Evolutionary conservation across 2,888 invertebrate species (phyloP).

Genomic region (Psylliodes chrysocephalus): DNA sequence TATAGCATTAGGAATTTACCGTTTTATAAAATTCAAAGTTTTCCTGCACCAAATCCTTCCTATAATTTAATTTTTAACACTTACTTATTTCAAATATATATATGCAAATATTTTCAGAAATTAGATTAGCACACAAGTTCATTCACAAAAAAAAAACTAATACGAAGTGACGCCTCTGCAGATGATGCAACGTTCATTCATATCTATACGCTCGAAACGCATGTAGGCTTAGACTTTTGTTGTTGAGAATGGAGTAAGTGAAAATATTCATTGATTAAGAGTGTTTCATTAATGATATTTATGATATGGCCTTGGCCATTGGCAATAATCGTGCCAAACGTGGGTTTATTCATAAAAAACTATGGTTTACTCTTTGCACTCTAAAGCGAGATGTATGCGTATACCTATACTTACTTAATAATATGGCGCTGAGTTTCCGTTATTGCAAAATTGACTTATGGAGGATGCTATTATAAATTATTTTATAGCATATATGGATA

Average conservation of each 20-base stretch:
- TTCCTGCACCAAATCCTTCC: too few relatives aligned
- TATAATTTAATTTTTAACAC: too few relatives aligned
- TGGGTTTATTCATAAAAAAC: constrained; percentile 41
- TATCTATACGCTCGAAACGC: constrained; percentile 8
- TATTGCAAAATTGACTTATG: constrained; percentile 12
- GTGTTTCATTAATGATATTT: constrained; percentile 38
- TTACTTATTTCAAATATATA: too few relatives aligned
- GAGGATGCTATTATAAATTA: too few relatives aligned
- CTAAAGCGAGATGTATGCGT: background rate
- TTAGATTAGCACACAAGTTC: background rate
- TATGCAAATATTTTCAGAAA: background rate
- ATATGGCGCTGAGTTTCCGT: constrained; percentile 17
- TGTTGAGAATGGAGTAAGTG: constrained; percentile 33
- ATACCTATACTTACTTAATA: constrained; percentile 17
- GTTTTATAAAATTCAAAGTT: too few relatives aligned
- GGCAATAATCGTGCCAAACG: constrained; percentile 33
- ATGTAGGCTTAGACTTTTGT: constrained; percentile 37
- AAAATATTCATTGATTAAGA: constrained; percentile 41
- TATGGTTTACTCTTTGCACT: constrained; percentile 28
- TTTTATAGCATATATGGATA: too few relatives aligned
- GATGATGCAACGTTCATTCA: constrained; percentile 36
- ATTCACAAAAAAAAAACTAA: background rate
- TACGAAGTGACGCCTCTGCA: constrained; percentile 1
- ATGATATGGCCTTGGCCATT: constrained; percentile 38
- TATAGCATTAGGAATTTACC: too few relatives aligned